phyloP scores from a whole-genome alignment of 2,888 invertebrate species.

The Epinotia demarniana region DNA sequence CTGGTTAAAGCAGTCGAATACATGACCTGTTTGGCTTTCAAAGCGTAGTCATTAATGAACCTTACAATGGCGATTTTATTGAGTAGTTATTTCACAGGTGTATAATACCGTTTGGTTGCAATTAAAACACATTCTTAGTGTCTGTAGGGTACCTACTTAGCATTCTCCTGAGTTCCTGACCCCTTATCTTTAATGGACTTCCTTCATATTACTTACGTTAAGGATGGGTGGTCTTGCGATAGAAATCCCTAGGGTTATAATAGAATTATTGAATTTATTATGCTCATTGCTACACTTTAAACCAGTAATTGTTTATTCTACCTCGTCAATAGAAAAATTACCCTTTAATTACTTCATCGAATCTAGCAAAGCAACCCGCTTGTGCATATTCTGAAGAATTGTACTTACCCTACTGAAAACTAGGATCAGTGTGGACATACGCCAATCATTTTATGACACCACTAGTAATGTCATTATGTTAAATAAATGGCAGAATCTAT shows the following conservation, averaged over 20 bases:
- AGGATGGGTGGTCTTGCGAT: slow-evolving; percentile 24
- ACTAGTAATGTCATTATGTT: background rate
- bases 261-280: slow-evolving; percentile 33
- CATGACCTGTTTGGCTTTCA: too few species aligned
- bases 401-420: background rate
- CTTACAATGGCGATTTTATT: background rate
- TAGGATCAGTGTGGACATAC: background rate
- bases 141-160: slow-evolving; percentile 5
- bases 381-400: too few species aligned
- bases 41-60: too few species aligned
- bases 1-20: too few species aligned
- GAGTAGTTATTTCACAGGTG: background rate
- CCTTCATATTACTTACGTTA: slow-evolving; percentile 12
- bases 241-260: slow-evolving; percentile 38
- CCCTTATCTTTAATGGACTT: slow-evolving; percentile 21
- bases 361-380: background rate
- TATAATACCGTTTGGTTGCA: background rate
- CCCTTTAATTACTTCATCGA: background rate
- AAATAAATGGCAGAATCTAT: background rate
- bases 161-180: background rate
- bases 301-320: background rate
- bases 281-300: background rate
- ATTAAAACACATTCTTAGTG: background rate
- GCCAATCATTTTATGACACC: too few species aligned
- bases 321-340: background rate